Evolutionary conservation across 2,888 invertebrate species (phyloP), one percentile per base, ranked within the genome.

Genomic region (Sialis fuliginosa): DNA sequence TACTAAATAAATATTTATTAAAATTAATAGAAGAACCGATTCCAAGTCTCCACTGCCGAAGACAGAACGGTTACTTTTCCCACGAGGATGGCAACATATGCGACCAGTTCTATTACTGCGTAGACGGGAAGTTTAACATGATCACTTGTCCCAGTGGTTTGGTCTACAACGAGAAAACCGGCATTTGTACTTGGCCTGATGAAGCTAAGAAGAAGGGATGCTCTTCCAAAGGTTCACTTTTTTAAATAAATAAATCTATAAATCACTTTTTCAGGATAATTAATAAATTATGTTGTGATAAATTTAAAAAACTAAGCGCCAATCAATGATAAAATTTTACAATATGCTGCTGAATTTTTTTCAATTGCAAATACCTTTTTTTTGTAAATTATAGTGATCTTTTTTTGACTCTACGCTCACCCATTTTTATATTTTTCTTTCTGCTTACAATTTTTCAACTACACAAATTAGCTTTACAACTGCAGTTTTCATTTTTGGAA

Each of bases 151-250:
- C 91, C 0, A 77, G 74, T 42, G 89, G 90, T 0, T 66, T 92
- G 47, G 89, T 90, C 8, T 91, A 90, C 67, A 88, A 86, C 58
- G 84, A 86, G 54, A 84, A 81, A 62, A 83, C 81, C 39, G 90
- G 90, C 50, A 91, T 89, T 56, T 91, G 91, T 64, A 86, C 87
- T 13, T 91, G 91, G 91, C 80, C 91, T 1, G 89, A 91, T 68
- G 88, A 90, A 61, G 89, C 90, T 6, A 85, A 88, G 61, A 84
- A 88, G 64, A 77, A 76, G 58, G 86, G 86, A 9, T 91, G 91
- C 60, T 81, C 83, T 3, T 83, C 88, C 6, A 73, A 79, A 68
- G 81, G 82, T 81, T 9, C 9, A 30, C 22, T 42, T 42, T 30
- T 42, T 32, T 34, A 8, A 33, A 44, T 6, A 30, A 32, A 6